Conservation (phyloP, 2,888 invertebrate species). For the Scelioninae gen. 2 region DNA sequence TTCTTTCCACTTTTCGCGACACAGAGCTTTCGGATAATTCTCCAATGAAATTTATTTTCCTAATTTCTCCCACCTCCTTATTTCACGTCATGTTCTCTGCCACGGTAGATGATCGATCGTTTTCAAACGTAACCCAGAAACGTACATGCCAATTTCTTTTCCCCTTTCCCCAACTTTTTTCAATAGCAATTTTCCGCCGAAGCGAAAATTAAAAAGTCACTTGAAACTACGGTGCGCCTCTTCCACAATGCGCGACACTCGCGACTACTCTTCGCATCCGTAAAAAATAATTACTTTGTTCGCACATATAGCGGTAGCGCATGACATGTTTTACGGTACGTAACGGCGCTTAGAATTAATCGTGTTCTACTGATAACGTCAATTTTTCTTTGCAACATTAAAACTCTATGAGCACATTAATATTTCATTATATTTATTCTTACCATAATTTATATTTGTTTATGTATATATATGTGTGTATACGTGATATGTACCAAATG, state of each 20-base stretch:
- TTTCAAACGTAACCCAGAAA: slow-evolving; percentile 20
- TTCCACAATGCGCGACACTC: slow-evolving; percentile 23
- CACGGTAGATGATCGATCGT: slow-evolving; percentile 29
- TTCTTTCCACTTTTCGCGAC: no score
- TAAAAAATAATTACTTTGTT: slow-evolving; percentile 57
- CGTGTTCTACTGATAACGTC: slow-evolving; percentile 52
- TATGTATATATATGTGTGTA: slow-evolving; percentile 58
- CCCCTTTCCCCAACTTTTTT: background rate
- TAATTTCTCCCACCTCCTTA: background rate
- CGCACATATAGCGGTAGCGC: slow-evolving; percentile 37
- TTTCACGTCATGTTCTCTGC: slow-evolving; percentile 15
- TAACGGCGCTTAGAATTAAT: slow-evolving; percentile 42
- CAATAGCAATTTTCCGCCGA: slow-evolving; percentile 16
- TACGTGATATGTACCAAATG: slow-evolving; percentile 75
- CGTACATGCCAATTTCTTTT: background rate
- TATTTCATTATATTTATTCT: slow-evolving; percentile 59
- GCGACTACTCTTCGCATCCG: slow-evolving; percentile 27
- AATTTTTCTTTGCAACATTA: slow-evolving; percentile 52
- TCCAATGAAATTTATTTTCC: background rate
- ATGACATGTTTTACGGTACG: slow-evolving; percentile 41
- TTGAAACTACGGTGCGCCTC: background rate
- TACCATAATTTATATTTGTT: slow-evolving; percentile 43
- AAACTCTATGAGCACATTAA: slow-evolving; percentile 59
- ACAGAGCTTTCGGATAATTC: no score
- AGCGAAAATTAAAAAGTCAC: slow-evolving; percentile 36